Conservation (phyloP, 2,113 vertebrate genomes). For the Meleagris gallopavo region DNA sequence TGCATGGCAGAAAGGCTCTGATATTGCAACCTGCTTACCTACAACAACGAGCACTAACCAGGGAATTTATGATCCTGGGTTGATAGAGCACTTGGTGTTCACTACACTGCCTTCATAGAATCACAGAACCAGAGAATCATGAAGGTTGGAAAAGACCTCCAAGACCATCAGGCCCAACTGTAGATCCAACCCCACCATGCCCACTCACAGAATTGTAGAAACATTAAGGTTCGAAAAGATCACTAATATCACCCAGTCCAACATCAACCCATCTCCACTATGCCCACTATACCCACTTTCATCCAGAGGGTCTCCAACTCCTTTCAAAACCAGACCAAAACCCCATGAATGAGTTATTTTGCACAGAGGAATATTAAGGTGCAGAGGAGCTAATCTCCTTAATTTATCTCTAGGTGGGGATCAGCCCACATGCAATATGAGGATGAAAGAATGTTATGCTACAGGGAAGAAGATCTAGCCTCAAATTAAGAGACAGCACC, state of each 20-base stretch:
- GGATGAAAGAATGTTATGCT: neutral
- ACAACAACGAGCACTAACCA: neutral
- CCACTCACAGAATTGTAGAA: no score
- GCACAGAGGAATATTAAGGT: neutral
- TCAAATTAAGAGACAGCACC: neutral
- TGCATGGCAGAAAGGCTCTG: neutral
- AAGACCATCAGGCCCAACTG: no score
- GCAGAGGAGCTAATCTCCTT: neutral
- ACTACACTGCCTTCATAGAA: neutral
- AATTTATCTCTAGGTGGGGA: neutral
- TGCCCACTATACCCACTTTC: no score
- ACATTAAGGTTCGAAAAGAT: no score
- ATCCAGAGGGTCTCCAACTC: neutral
- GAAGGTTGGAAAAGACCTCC: no score
- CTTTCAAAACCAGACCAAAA: neutral
- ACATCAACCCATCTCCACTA: no score
- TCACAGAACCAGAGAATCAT: no score
- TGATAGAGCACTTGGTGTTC: neutral
- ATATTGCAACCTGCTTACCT: slow-evolving; percentile 9
- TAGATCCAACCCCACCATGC: no score
- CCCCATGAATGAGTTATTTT: neutral
- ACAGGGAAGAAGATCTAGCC: neutral
- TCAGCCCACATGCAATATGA: neutral
- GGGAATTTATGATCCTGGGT: neutral
- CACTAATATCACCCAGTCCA: no score